Percentiles rank a stretch among this genome's conserved stretches.
phyloP scores from a whole-genome alignment of 2,888 invertebrate species.

The Hedya salicella region DNA sequence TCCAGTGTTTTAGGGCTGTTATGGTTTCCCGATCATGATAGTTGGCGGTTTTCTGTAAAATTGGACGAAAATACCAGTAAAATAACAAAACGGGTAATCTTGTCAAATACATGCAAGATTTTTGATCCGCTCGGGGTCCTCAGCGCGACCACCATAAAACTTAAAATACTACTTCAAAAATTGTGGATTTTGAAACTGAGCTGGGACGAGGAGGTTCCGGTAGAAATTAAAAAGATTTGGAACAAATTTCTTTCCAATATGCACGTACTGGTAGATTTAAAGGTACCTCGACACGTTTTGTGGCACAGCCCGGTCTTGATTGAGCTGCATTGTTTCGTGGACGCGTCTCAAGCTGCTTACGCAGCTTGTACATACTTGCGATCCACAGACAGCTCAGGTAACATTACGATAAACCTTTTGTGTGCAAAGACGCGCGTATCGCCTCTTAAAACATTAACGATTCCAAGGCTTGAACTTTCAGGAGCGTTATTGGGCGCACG shows the following conservation, averaged over 20 bases:
- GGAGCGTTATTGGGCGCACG: conserved; percentile 44
- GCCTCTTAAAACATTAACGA: conserved; percentile 46
- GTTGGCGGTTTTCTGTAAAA: conserved; percentile 40
- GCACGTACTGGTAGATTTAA: too few relatives aligned
- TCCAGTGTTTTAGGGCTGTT: conserved; percentile 42
- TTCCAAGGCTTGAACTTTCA: conserved; percentile 46
- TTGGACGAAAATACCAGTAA: background rate
- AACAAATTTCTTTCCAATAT: background rate
- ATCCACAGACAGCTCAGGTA: conserved; percentile 9
- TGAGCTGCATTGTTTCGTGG: conserved; percentile 45
- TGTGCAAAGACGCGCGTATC: conserved; percentile 47
- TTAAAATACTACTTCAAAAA: conserved; percentile 9
- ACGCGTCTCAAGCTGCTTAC: conserved; percentile 43
- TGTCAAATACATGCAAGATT: conserved; percentile 45
- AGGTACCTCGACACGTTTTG: too few relatives aligned
- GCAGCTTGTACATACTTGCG: conserved; percentile 43
- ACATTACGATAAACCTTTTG: conserved; percentile 33
- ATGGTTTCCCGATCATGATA: conserved; percentile 45
- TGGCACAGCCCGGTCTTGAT: background rate
- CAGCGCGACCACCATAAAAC: background rate
- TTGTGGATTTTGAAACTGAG: conserved; percentile 37
- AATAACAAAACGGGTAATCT: conserved; percentile 44
- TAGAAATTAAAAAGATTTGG: conserved; percentile 23
- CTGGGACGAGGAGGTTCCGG: conserved; percentile 43
- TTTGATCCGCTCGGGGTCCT: background rate